Evolutionary conservation across 2,113 vertebrate genomes (phyloP).

Genomic region (Caranx melampygus): DNA sequence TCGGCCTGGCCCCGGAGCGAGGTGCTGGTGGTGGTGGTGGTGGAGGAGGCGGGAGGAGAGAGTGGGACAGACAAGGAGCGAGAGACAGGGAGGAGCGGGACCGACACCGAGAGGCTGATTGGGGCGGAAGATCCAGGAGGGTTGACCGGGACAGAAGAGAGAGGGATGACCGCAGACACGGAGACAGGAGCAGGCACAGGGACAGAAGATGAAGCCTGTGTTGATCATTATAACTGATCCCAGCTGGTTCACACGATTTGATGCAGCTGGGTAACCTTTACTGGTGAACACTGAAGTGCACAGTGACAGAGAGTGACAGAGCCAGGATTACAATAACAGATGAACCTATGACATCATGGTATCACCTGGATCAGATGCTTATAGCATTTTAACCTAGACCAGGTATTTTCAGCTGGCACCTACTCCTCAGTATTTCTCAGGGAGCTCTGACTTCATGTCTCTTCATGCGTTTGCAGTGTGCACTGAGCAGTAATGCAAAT

Average conservation of each 20-base stretch:
- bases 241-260: background rate
- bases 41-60: slow-evolving; percentile 68
- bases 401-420: background rate
- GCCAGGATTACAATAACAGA: background rate
- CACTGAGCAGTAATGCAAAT: background rate
- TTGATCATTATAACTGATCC: background rate
- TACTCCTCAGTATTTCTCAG: slow-evolving; percentile 14
- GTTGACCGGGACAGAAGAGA: slow-evolving; percentile 82
- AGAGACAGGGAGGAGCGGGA: slow-evolving; percentile 85
- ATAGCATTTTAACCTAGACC: background rate
- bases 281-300: background rate
- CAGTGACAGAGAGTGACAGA: background rate
- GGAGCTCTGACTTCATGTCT: background rate
- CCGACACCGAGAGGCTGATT: slow-evolving; percentile 73
- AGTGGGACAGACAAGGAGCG: slow-evolving; percentile 80
- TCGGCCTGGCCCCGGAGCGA: slow-evolving; percentile 78
- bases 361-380: background rate
- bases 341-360: background rate
- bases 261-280: background rate
- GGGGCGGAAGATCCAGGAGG: slow-evolving; percentile 78
- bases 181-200: slow-evolving; percentile 78
- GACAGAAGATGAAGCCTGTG: slow-evolving; percentile 69
- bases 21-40: slow-evolving; percentile 60
- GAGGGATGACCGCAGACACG: slow-evolving; percentile 70
- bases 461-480: background rate